Evolutionary conservation across 2,797 vertebrate species (phyloP).

Genomic region (Acipenser transmontanus): DNA sequence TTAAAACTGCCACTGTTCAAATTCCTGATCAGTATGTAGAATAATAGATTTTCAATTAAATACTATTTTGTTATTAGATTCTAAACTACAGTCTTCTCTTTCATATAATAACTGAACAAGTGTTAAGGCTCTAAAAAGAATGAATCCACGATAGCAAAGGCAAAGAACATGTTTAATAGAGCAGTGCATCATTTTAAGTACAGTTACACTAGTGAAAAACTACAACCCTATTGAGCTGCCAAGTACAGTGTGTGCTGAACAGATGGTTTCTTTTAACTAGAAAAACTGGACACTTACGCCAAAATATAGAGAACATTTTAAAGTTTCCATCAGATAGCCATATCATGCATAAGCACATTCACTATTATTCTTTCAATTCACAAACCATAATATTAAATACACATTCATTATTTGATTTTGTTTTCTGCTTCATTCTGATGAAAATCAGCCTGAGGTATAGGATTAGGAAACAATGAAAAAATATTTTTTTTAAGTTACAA

Average conservation of each 20-base stretch:
- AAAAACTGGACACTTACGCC: too few relatives aligned
- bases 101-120: background rate
- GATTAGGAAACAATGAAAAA: slow-evolving; percentile 7
- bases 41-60: too few relatives aligned
- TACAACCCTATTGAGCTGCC: background rate
- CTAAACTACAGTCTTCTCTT: too few relatives aligned
- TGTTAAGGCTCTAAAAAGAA: background rate
- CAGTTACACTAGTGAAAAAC: slow-evolving; percentile 12
- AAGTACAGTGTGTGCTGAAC: slow-evolving; percentile 7
- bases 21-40: too few relatives aligned
- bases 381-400: slow-evolving; percentile 1
- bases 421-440: background rate
- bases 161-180: slow-evolving; percentile 6
- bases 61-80: too few relatives aligned
- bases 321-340: slow-evolving; percentile 7
- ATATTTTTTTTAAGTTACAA: slow-evolving; percentile 2
- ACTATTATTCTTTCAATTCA: slow-evolving; percentile 15
- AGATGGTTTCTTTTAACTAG: too few relatives aligned
- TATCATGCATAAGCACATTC: slow-evolving; percentile 23
- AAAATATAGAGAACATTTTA: too few relatives aligned
- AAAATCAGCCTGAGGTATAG: slow-evolving; percentile 13
- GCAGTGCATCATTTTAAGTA: slow-evolving; percentile 8
- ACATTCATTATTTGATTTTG: slow-evolving; percentile 12
- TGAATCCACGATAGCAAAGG: background rate
- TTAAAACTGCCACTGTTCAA: too few relatives aligned